Evolutionary conservation across 53 echinoderm and acorn worm genomes (phyloP).

Genomic region (Crossaster papposus): DNA sequence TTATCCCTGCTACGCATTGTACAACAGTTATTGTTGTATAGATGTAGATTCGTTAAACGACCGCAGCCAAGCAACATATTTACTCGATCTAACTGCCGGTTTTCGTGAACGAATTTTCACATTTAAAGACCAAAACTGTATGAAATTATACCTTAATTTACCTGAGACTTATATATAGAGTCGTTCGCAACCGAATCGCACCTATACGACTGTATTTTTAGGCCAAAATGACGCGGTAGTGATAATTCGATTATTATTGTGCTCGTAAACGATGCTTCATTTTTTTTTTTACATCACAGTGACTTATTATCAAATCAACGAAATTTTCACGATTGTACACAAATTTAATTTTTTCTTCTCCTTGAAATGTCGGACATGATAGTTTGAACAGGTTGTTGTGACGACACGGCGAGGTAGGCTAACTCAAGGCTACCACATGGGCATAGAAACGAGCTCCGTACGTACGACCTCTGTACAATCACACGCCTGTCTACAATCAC

Average conservation of each 20-base stretch:
- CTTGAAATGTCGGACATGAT: background rate
- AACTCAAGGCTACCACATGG: background rate
- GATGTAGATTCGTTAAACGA: background rate
- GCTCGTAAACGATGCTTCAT: background rate
- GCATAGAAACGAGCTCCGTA: background rate
- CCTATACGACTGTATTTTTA: background rate
- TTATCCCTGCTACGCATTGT: too few species aligned
- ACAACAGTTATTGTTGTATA: background rate
- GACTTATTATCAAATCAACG: background rate
- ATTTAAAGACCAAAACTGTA: background rate
- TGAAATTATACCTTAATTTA: background rate
- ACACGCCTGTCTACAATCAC: background rate
- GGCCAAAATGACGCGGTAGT: background rate
- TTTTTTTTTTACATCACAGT: background rate
- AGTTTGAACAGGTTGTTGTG: background rate
- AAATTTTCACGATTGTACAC: background rate
- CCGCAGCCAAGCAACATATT: background rate
- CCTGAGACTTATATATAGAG: background rate
- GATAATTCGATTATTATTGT: background rate
- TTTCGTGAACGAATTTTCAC: slow-evolving; percentile 37
- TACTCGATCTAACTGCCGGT: background rate
- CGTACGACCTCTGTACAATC: background rate
- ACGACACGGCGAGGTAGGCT: background rate
- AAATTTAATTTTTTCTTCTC: background rate
- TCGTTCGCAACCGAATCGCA: background rate